Evolutionary conservation across 2,113 vertebrate species (phyloP).

Genomic region (Corydoras maculifer): DNA sequence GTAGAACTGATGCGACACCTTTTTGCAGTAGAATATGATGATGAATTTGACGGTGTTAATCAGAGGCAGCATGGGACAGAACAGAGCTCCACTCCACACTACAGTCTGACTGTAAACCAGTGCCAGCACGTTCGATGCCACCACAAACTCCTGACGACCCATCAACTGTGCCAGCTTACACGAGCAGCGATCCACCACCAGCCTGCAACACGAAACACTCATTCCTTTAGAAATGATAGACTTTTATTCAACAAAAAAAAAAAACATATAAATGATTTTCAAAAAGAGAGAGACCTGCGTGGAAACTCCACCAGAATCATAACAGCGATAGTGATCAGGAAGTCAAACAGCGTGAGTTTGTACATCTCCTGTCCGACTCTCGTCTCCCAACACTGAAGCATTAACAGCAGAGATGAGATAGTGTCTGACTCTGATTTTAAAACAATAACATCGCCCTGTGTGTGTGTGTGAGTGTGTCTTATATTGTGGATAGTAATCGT

Average conservation of each 20-base stretch:
- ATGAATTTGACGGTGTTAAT: conserved; percentile 78
- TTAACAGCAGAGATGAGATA: too few relatives aligned
- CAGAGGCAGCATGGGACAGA: conserved; percentile 78
- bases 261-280: neutral
- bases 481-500: too few relatives aligned
- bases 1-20: conserved; percentile 53
- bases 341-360: conserved; percentile 78
- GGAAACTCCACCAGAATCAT: conserved; percentile 74
- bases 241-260: neutral
- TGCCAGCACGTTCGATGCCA: conserved; percentile 73
- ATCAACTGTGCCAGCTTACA: conserved; percentile 56
- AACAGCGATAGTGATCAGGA: conserved; percentile 68
- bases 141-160: conserved; percentile 75
- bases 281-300: conserved; percentile 64
- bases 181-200: conserved; percentile 69
- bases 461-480: too few relatives aligned
- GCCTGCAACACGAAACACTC: conserved; percentile 53
- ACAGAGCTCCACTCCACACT: conserved; percentile 81
- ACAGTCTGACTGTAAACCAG: conserved; percentile 80
- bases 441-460: too few relatives aligned
- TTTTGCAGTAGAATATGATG: conserved; percentile 78
- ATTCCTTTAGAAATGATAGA: neutral
- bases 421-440: too few relatives aligned
- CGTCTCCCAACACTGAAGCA: conserved; percentile 82
- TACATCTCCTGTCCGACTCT: conserved; percentile 87